Percentiles rank a stretch among this genome's conserved stretches.
Evolutionary conservation across 2,888 invertebrate genomes (phyloP).

Genomic region (Drosophila pseudotakahashii): DNA sequence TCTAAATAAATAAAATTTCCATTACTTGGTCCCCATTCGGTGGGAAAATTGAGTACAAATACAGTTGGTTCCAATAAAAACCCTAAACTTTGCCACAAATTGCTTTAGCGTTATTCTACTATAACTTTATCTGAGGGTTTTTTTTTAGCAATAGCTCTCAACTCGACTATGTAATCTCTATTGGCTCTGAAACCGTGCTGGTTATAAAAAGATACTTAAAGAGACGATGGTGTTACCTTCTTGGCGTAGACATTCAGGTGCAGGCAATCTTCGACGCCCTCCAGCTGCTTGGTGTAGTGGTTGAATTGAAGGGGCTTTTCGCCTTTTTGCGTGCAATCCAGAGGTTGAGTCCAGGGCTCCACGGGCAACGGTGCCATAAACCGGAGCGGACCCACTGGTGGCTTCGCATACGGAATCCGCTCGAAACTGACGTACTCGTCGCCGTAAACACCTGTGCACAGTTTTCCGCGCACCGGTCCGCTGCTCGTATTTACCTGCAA

Average conservation of each 20-base stretch:
- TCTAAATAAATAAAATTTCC: conserved; percentile 3
- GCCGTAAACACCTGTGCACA: conserved; percentile 63
- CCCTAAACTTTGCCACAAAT: too few relatives aligned
- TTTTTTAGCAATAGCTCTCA: too few relatives aligned
- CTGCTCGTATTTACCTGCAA: conserved; percentile 60
- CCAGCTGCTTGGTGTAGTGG: conserved; percentile 67
- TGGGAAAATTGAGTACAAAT: background rate
- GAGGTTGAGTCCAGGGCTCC: conserved; percentile 81
- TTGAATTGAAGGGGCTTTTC: conserved; percentile 82
- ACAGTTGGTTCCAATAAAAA: too few relatives aligned
- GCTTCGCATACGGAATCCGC: conserved; percentile 79
- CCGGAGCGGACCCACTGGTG: conserved; percentile 83
- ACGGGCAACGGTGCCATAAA: conserved; percentile 83
- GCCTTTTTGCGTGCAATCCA: conserved; percentile 81
- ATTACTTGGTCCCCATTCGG: too few relatives aligned
- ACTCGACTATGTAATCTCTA: background rate
- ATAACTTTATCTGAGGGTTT: too few relatives aligned
- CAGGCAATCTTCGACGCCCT: conserved; percentile 85
- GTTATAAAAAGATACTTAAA: background rate
- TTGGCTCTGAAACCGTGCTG: background rate
- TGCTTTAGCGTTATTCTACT: too few relatives aligned
- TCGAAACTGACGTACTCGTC: conserved; percentile 74
- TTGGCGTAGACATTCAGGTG: conserved; percentile 85
- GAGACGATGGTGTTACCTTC: conserved; percentile 57
- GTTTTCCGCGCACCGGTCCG: conserved; percentile 76